Conservation (phyloP, 2,888 invertebrate genomes). For the Carpatolechia fugitivella region DNA sequence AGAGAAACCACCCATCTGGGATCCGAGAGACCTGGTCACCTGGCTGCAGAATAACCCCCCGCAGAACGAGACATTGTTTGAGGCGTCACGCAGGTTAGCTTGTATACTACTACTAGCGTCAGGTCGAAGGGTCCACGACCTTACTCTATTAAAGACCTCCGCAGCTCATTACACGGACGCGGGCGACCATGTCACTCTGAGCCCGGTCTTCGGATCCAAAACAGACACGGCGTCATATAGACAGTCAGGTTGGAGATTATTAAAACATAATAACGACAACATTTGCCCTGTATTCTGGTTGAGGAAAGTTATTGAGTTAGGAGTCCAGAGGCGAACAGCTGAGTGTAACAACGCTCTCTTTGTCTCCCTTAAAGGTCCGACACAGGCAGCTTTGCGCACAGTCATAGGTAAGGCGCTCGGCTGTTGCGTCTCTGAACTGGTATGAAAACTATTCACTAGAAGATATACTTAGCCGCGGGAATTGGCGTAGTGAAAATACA, state of each 20-base stretch:
- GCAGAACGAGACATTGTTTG: slow-evolving; percentile 8
- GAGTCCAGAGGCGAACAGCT: background rate
- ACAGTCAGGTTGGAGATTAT: slow-evolving; percentile 3
- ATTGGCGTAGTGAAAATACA: too few species aligned
- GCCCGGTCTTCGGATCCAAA: slow-evolving; percentile 21
- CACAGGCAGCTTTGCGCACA: background rate
- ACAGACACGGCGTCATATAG: slow-evolving; percentile 9
- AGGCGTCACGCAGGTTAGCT: too few species aligned
- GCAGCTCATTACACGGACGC: background rate
- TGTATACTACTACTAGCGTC: too few species aligned
- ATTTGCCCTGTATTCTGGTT: too few species aligned
- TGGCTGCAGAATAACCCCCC: slow-evolving; percentile 7
- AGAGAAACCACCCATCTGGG: slow-evolving; percentile 15
- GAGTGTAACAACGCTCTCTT: background rate
- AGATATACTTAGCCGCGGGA: too few species aligned
- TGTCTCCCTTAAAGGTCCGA: background rate
- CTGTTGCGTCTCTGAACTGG: too few species aligned
- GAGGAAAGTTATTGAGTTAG: background rate
- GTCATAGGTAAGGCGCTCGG: too few species aligned
- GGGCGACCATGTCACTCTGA: slow-evolving; percentile 3
- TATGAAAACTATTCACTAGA: too few species aligned
- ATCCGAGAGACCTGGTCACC: slow-evolving; percentile 9
- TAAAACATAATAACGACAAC: background rate
- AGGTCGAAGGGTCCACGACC: slow-evolving; percentile 20
- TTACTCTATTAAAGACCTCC: slow-evolving; percentile 13